These are phyloP conservation scores for Macropus fuliginosus DNA, from an alignment of 2,797 vertebrate genomes.

Conservation along the genomic window DNA sequence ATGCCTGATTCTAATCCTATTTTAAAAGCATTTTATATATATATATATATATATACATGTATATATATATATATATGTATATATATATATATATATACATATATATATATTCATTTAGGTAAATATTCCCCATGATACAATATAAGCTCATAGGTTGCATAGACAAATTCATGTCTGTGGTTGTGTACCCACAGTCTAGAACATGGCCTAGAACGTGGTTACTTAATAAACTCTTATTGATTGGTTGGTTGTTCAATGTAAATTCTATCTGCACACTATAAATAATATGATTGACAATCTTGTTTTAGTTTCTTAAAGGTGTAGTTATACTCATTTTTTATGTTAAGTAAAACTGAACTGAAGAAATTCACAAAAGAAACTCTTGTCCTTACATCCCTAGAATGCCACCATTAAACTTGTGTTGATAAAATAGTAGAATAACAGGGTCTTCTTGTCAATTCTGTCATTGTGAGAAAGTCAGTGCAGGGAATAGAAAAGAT, in stretches of 20 bases:
- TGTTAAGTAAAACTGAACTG: background rate
- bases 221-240: background rate
- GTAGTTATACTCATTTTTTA: background rate
- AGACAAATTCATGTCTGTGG: background rate
- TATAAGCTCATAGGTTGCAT: background rate
- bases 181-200: background rate
- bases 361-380: background rate
- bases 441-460: background rate
- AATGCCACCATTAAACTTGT: background rate
- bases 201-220: accelerated
- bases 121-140: background rate
- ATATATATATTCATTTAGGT: background rate
- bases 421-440: background rate
- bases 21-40: background rate
- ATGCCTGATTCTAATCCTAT: background rate
- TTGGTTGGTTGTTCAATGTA: background rate
- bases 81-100: too few species aligned
- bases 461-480: background rate
- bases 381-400: background rate
- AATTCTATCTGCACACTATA: background rate
- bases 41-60: too few species aligned
- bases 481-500: background rate
- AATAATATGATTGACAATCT: background rate
- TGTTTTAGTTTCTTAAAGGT: background rate
- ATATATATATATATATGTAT: background rate